phyloP scores from a whole-genome alignment of 1,140 invertebrate species.

The Drosophila pachea region DNA sequence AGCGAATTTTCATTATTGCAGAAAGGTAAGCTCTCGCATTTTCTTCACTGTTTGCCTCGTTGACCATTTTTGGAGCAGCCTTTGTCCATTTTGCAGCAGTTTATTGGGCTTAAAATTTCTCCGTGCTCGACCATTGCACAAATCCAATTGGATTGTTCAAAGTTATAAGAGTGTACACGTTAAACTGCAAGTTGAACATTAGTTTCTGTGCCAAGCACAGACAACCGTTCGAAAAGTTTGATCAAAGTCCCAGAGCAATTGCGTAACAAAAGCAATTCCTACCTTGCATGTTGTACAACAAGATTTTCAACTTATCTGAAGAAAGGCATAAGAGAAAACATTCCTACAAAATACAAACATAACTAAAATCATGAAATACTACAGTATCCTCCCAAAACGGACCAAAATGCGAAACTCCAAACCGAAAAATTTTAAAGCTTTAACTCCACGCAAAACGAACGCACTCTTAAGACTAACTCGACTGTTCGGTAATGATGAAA shows the following conservation, averaged over 20 bases:
- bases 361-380: too few species aligned
- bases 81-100: conserved; percentile 23
- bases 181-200: conserved; percentile 15
- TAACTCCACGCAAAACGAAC: too few species aligned
- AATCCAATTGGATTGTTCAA: conserved; percentile 12
- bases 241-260: conserved; percentile 14
- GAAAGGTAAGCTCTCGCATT: conserved; percentile 52
- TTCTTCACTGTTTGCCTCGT: conserved; percentile 7
- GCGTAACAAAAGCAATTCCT: neutral
- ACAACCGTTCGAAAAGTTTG: conserved; percentile 2
- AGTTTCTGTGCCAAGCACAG: conserved; percentile 4
- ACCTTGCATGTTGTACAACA: too few species aligned
- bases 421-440: too few species aligned
- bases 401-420: too few species aligned
- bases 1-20: conserved; percentile 75
- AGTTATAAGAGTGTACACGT: conserved; percentile 7
- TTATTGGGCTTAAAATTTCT: conserved; percentile 40
- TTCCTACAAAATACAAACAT: too few species aligned
- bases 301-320: too few species aligned
- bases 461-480: too few species aligned
- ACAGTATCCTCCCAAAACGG: too few species aligned
- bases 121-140: conserved; percentile 2
- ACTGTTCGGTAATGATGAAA: too few species aligned
- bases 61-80: conserved; percentile 7
- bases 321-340: too few species aligned